phyloP scores from a whole-genome alignment of 2,888 invertebrate species.

The Isotomurus palustris region DNA sequence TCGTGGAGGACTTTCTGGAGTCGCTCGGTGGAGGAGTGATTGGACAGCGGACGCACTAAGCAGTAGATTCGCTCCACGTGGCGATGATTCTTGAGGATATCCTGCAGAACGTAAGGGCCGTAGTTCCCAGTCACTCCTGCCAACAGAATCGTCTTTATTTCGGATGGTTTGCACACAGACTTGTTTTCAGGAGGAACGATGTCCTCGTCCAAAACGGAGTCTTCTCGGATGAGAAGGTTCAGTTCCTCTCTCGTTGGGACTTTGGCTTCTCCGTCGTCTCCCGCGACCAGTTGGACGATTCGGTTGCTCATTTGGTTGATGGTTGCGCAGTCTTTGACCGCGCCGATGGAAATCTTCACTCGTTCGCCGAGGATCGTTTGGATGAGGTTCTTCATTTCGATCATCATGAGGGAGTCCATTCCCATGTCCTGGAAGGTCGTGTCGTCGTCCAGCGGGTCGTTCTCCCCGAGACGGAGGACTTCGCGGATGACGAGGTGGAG shows the following conservation, averaged over 20 bases:
- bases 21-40: background rate
- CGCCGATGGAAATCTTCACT: conserved; percentile 13
- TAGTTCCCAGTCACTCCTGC: conserved; percentile 17
- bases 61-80: conserved; percentile 13
- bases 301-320: conserved; percentile 5
- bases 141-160: conserved; percentile 4
- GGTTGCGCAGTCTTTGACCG: conserved; percentile 22
- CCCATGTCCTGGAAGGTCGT: conserved; percentile 26
- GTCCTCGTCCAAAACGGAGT: conserved; percentile 11
- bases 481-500: conserved; percentile 9
- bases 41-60: conserved; percentile 1
- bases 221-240: conserved; percentile 4
- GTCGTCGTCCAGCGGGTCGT: conserved; percentile 20
- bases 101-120: conserved; percentile 14
- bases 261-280: background rate
- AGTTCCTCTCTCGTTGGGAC: conserved; percentile 10
- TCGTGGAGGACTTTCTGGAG: background rate
- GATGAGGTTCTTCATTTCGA: conserved; percentile 28
- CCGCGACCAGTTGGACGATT: background rate
- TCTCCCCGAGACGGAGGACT: conserved; percentile 17
- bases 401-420: conserved; percentile 27
- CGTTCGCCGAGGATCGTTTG: conserved; percentile 19
- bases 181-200: background rate
- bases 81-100: background rate
- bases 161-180: background rate